Evolutionary conservation across 2,888 invertebrate genomes (phyloP).

Genomic region (Callyntrura guangdongensis): DNA sequence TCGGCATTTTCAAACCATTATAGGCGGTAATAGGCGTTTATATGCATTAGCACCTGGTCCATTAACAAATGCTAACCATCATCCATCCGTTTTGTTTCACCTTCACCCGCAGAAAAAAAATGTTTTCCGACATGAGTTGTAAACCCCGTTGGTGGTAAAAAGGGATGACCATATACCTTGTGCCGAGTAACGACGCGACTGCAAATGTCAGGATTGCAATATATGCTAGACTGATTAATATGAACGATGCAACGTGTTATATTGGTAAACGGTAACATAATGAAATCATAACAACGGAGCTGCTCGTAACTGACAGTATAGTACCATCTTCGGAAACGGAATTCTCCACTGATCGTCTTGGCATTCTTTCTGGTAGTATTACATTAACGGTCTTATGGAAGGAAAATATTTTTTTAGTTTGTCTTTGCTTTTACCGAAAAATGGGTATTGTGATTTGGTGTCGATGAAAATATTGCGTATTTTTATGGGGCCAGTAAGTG

Average conservation of each 20-base stretch:
- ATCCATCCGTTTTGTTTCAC: background rate
- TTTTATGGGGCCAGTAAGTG: background rate
- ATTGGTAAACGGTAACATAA: too few species aligned
- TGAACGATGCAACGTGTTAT: too few species aligned
- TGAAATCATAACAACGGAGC: background rate
- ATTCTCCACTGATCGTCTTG: background rate
- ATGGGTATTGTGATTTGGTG: background rate
- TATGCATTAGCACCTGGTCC: slow-evolving; percentile 69
- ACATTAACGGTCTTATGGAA: background rate
- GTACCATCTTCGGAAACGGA: too few species aligned
- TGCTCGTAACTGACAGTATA: background rate
- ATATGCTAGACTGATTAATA: background rate
- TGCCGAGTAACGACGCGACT: background rate
- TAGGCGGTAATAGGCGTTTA: background rate
- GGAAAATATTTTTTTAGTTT: background rate
- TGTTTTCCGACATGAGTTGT: background rate
- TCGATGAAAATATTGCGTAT: slow-evolving; percentile 3
- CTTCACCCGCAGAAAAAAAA: background rate
- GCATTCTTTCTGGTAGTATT: background rate
- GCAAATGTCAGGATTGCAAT: slow-evolving; percentile 5
- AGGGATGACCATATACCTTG: slow-evolving; percentile 1
- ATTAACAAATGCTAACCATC: slow-evolving; percentile 12
- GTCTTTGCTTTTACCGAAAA: background rate
- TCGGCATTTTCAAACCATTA: slow-evolving; percentile 45
- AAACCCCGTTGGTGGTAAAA: background rate